Conservation (phyloP, 2,113 vertebrate species). For the Ailurus styani region DNA sequence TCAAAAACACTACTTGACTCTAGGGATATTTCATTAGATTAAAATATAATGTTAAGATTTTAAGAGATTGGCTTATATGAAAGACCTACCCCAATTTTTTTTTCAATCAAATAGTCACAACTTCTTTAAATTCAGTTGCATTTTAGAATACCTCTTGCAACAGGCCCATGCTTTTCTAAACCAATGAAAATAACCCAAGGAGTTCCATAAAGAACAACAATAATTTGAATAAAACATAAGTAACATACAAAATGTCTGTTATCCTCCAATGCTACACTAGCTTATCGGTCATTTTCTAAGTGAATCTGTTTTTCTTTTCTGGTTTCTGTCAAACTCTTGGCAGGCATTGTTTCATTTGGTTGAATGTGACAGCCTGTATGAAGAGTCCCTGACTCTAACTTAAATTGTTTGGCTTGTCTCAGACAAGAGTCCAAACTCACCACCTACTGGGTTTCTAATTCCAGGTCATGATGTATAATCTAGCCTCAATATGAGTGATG, state of each 20-base stretch:
- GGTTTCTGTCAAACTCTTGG: not conserved
- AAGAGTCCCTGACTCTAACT: not conserved
- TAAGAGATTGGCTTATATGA: not conserved
- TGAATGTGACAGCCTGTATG: not conserved
- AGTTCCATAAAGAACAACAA: not conserved
- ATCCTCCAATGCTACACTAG: not conserved
- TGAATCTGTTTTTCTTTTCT: not conserved
- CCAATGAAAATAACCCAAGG: not conserved
- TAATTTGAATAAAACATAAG: not conserved
- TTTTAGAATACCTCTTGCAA: not conserved
- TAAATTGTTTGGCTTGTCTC: not conserved
- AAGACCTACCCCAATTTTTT: not conserved
- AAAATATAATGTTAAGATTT: not conserved
- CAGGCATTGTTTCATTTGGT: not conserved
- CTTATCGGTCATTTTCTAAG: not conserved
- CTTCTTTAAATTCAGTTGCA: not conserved
- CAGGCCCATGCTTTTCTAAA: not conserved
- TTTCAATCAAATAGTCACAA: not conserved
- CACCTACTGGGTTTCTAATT: not conserved
- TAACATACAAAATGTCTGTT: not conserved
- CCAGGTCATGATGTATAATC: not conserved
- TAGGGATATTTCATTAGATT: not conserved
- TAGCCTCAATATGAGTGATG: not conserved
- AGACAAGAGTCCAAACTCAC: not conserved
- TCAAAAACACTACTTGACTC: not conserved